Percentiles rank a stretch among this genome's conserved stretches.
Evolutionary conservation across 2,113 vertebrate genomes (phyloP).

Genomic region (Eupsittula cactorum): DNA sequence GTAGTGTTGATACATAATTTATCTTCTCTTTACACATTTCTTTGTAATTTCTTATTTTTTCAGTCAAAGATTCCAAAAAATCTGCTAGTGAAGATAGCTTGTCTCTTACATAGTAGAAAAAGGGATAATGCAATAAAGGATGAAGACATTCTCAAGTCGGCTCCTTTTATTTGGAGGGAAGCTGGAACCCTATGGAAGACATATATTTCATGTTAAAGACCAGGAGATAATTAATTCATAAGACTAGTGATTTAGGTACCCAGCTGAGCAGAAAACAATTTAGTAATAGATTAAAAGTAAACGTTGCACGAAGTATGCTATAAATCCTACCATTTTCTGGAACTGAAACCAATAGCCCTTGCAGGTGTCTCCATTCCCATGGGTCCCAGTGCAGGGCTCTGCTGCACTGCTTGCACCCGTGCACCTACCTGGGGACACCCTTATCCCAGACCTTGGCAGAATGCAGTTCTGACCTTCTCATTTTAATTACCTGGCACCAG

Average conservation of each 20-base stretch:
- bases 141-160: background rate
- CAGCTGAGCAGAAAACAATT: background rate
- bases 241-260: background rate
- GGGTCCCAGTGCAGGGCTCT: background rate
- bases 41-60: background rate
- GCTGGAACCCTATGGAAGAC: background rate
- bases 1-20: background rate
- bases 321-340: background rate
- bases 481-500: background rate
- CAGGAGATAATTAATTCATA: background rate
- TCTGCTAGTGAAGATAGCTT: background rate
- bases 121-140: background rate
- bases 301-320: background rate
- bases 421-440: background rate
- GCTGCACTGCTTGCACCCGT: background rate
- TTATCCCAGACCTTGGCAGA: background rate
- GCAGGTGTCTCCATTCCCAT: background rate
- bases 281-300: background rate
- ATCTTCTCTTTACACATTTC: background rate
- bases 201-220: background rate
- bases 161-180: background rate
- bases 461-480: background rate
- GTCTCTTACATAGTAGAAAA: background rate
- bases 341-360: background rate
- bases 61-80: background rate